Base-by-base conservation (phyloP, 2,113 vertebrate genomes). In the Climacteris rufus region DNA sequence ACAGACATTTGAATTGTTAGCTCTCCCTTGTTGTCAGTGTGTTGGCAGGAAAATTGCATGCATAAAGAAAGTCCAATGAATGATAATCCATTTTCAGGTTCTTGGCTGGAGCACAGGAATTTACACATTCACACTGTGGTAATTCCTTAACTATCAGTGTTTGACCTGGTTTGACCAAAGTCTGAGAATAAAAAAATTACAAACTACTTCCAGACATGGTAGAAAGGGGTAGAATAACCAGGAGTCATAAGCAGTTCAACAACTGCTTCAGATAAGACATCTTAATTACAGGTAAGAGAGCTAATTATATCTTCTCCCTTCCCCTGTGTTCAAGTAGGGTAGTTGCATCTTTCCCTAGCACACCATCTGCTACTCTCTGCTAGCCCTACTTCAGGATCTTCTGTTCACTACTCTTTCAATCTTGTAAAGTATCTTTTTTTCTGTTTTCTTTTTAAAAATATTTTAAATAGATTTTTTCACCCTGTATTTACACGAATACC, bases 221-320 rank as follows among this genome's bases (percentile, higher is more conserved):
- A 90, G 87, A 76, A 89, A 87, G 57, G 77, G 74, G n/a, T 94
- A 85, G 91, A 90, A 71, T 82, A 93, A 87, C 45, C 56, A 56
- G 37, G 61, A 82, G 30, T 79, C 45, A 31, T 72, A 91, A 94
- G 77, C 77, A 95, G 77, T 82, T 82, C 81, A 94, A 53, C 57
- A 92, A 31, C 40, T 92, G 83, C 69, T 93, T 95, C 60, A 87
- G 53, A 87, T 82, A 30, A 87, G 86, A 91, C 93, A 87, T 75
- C 83, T 79, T 93, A 82, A 75, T 87, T 94, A 69, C 78, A 95
- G 89, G 81, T 96, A 85, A 91, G 65, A 95, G 40, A 87, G 53
- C 87, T 82, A 72, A 95, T 87, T 71, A 30, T 54, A n/a, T 71
- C 44, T 88, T 88, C 66, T 84, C 52, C 18, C 44, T 76, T 76